Base-by-base conservation (phyloP, 1,140 invertebrate genomes). In the Coenobita brevimanus region DNA sequence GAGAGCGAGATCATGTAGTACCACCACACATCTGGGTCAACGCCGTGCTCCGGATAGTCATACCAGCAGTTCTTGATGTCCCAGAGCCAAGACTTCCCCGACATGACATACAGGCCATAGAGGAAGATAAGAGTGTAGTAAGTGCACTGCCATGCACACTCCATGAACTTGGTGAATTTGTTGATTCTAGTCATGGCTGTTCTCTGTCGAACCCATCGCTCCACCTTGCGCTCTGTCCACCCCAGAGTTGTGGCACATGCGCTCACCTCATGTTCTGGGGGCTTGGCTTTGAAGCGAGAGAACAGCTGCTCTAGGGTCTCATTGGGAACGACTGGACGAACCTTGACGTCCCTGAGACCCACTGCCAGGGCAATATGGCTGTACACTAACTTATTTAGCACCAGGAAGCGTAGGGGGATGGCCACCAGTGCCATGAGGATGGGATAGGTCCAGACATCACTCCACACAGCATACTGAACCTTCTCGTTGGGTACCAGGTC, bases 1-100 rank as follows among this genome's bases (percentile, higher is more conserved):
- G 96, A 95, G 91, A 98, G 90, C 41, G 91, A 91, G n/a, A 92
- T 88, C 91, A 92, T 92, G 81, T 92, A 92, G 89, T 92, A 91
- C 91, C 91, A 92, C 93, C 92, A 97, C 10, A 97, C 93, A 91
- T 97, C 96, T 64, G 82, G 38, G 15, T 91, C 89, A 33, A 93
- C 79, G 75, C 89, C 90, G 91, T 93, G 90, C 89, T 92, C 91
- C 3, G 94, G 94, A 91, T 93, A 94, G 80, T 95, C 95, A 92
- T 97, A 96, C 94, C 97, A 99, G 92, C 97, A 98, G 91, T 97
- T 92, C 69, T 96, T 97, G 71, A 98, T 97, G 91, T 98, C 95
- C 97, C 96, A 98, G 89, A 99, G 94, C 97, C 97, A 99, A 17
- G 95, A 94, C 93, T 99, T 99, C 92, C 98, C 95, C 97, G 97